Base-by-base conservation (phyloP, 2,797 vertebrate species). In the Octomys mimax region DNA sequence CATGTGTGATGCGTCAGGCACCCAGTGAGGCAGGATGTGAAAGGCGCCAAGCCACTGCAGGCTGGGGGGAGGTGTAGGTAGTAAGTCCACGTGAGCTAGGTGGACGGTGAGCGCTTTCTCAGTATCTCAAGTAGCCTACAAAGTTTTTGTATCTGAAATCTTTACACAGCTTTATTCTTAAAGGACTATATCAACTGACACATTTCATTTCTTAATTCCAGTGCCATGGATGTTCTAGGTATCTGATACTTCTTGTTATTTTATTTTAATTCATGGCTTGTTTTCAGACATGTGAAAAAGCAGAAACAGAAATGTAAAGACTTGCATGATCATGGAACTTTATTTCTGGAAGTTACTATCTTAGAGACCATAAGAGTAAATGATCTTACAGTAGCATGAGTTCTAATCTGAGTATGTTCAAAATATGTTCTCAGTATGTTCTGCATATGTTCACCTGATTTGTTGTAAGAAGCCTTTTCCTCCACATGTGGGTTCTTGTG, bases 231-330 rank as follows among this genome's bases (percentile, higher is more conserved):
- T 86, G 21, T 82, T 66, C 24, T 54, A 46, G 42, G 42, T 4
- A 49, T 87, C 61, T 89, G 52, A 83, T 52, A 83, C 36, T 84
- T 81, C n/a, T n/a, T 87, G 6, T 49, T 91, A 57, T 46, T 79
- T 81, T 96, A 71, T 42, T 84, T 95, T 64, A 71, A 39, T 71
- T 82, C 6, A 24, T 66, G 70, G 46, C 36, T 91, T 82, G 42
- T 85, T 92, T 95, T 61, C 10, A 59, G 9, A 26, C 54, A 82
- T 83, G 31, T 83, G 68, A 82, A 85, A 88, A 94, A 68, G 66
- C 62, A 89, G 73, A 57, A 91, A 57, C 61, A 87, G 39, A n/a
- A 73, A 59, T 57, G 42, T 87, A 94, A 83, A 93, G 19, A 86
- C 31, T 62, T 85, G 31, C 12, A 11, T 64, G 52, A 77, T 81